phyloP scores from a whole-genome alignment of 1,140 invertebrate genomes.

The Sycophila sp. region DNA sequence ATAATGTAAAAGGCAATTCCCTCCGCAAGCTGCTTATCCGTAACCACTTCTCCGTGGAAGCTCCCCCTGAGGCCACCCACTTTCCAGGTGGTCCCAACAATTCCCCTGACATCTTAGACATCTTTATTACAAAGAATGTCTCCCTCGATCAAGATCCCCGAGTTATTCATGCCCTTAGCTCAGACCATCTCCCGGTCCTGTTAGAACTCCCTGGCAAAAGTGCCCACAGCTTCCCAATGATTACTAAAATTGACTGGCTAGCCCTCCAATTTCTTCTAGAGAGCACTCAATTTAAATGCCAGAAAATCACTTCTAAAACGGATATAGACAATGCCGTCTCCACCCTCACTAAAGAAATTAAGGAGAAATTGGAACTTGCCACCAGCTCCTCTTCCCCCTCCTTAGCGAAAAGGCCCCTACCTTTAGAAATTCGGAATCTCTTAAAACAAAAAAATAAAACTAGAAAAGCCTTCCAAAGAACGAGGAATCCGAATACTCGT shows the following conservation, averaged over 20 bases:
- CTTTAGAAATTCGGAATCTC: no score
- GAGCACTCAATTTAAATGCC: background rate
- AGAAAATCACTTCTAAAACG: background rate
- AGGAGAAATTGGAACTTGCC: background rate
- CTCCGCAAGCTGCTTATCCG: no score
- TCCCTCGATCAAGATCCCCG: background rate
- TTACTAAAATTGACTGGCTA: slow-evolving; percentile 13
- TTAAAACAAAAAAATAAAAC: no score
- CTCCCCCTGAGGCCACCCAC: background rate
- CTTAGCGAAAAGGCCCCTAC: no score
- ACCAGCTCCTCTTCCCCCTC: background rate
- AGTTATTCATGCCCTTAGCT: background rate
- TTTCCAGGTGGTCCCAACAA: background rate
- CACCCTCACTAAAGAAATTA: background rate
- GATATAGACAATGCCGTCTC: background rate
- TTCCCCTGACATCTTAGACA: slow-evolving; percentile 5
- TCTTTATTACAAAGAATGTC: background rate
- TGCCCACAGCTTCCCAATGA: background rate
- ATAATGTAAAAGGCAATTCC: no score
- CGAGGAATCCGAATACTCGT: no score
- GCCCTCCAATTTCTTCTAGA: background rate
- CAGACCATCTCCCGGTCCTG: slow-evolving; percentile 13
- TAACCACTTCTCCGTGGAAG: background rate
- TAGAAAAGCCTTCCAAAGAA: no score
- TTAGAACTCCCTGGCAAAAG: background rate